Evolutionary conservation across 2,113 vertebrate genomes (phyloP).

Genomic region (Cyprinodon brontotheroides): DNA sequence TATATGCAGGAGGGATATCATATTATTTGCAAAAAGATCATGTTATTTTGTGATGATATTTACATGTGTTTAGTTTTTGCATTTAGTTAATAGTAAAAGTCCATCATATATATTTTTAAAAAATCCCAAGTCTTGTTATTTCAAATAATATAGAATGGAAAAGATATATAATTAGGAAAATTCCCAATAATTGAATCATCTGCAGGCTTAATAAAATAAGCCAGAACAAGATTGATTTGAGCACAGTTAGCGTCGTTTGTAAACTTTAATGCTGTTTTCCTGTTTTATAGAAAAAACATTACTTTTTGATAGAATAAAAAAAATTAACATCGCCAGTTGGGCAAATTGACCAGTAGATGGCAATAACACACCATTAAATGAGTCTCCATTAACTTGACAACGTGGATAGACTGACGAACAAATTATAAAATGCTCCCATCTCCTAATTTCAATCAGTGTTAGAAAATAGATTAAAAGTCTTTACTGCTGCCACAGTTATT

Average conservation of each 20-base stretch:
- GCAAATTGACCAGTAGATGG: constrained; percentile 33
- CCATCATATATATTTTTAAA: too few species aligned
- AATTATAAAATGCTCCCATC: neutral
- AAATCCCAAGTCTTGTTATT: too few species aligned
- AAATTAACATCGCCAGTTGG: constrained; percentile 18
- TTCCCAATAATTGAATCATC: too few species aligned
- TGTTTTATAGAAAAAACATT: neutral
- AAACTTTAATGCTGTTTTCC: neutral
- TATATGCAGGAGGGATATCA: neutral
- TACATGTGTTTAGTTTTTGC: neutral
- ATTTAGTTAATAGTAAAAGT: too few species aligned
- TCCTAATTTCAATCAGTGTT: neutral
- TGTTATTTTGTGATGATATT: neutral
- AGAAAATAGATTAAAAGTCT: neutral
- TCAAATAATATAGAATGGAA: neutral
- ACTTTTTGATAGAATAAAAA: neutral
- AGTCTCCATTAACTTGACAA: neutral
- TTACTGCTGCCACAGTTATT: neutral
- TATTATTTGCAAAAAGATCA: neutral
- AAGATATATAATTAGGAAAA: too few species aligned
- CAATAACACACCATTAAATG: constrained; percentile 49
- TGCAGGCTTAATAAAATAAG: too few species aligned
- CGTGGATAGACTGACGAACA: neutral
- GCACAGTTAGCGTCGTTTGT: too few species aligned
- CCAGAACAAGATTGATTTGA: too few species aligned